Percentiles rank a stretch among this genome's conserved stretches.
Conservation (phyloP, 2,888 invertebrate species). For the Pecten maximus region DNA sequence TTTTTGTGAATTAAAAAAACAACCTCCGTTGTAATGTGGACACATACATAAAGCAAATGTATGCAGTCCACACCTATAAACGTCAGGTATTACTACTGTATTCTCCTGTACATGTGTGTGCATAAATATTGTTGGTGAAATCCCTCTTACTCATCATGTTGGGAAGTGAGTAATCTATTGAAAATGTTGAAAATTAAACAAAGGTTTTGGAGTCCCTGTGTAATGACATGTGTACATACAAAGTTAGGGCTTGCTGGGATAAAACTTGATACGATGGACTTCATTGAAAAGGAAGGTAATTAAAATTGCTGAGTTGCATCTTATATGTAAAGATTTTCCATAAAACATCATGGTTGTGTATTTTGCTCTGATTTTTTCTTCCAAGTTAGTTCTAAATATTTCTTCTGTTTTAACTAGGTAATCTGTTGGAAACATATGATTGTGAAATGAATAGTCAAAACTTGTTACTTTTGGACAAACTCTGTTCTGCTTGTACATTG, state of each 20-base stretch:
- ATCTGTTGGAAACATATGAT: not conserved
- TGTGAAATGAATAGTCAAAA: not conserved
- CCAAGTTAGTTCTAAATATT: not conserved
- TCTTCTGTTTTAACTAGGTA: not conserved
- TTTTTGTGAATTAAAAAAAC: not conserved
- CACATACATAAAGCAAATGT: not conserved
- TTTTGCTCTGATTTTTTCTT: not conserved
- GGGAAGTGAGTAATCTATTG: constrained; percentile 28
- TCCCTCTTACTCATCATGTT: constrained; percentile 5
- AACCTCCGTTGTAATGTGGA: not conserved
- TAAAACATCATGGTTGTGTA: too few species aligned
- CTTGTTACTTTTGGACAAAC: not conserved
- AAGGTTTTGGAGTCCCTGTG: not conserved
- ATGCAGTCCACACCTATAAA: not conserved
- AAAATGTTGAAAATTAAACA: constrained; percentile 4
- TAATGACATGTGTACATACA: not conserved
- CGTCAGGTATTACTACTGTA: not conserved
- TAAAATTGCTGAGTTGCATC: not conserved
- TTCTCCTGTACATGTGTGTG: not conserved
- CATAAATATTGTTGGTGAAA: constrained; percentile 16
- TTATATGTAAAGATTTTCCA: too few species aligned
- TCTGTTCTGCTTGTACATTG: not conserved
- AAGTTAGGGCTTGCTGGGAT: not conserved
- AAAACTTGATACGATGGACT: not conserved
- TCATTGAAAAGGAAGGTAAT: not conserved